These are phyloP conservation scores for Melieria crassipennis DNA, from an alignment of 2,888 invertebrate genomes.

Conservation along the genomic window DNA sequence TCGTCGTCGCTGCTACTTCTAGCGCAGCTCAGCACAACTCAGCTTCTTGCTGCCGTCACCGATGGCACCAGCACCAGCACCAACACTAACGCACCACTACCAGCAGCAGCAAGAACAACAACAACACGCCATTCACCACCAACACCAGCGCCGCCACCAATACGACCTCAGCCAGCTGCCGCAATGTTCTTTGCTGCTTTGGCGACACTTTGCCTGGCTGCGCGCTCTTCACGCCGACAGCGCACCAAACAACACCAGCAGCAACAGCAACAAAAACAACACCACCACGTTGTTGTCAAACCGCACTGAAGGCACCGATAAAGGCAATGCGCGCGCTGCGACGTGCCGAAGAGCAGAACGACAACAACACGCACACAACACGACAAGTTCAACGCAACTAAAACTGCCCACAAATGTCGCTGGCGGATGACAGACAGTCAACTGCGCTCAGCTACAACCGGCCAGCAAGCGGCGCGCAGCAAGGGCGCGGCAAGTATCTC, in stretches of 20 bases:
- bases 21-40: constrained; percentile 5
- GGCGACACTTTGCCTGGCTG: constrained; percentile 19
- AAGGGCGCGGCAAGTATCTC: neutral
- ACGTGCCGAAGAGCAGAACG: constrained; percentile 8
- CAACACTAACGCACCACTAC: neutral
- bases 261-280: constrained; percentile 9
- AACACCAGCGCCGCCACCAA: neutral
- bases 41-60: constrained; percentile 18
- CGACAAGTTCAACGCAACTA: constrained; percentile 63
- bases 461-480: neutral
- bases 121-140: neutral
- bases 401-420: constrained; percentile 59
- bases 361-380: constrained; percentile 53
- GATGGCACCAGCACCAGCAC: constrained; percentile 20
- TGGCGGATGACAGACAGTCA: constrained; percentile 44
- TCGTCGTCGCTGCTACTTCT: constrained; percentile 1
- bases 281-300: constrained; percentile 19
- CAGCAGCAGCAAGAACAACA: constrained; percentile 10
- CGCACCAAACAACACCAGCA: neutral
- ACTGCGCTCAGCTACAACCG: constrained; percentile 14
- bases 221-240: constrained; percentile 2
- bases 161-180: neutral
- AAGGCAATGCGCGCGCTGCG: too few species aligned
- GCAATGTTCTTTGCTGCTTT: constrained; percentile 8
- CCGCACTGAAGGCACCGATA: neutral